Percentiles rank a stretch among this genome's conserved stretches.
phyloP scores from a whole-genome alignment of 2,888 invertebrate genomes.

The Tenthredo distinguenda region DNA sequence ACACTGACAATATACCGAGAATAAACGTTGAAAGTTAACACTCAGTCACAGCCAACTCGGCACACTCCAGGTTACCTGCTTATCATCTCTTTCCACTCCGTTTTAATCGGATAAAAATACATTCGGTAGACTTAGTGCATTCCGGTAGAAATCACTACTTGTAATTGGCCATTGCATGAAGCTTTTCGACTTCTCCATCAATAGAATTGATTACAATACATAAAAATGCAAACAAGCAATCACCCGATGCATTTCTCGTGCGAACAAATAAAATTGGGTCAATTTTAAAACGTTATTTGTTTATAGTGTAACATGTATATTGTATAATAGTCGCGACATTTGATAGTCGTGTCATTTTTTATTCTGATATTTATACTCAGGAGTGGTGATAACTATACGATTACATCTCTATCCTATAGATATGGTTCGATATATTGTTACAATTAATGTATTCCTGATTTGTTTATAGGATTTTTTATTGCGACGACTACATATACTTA shows the following conservation, averaged over 20 bases:
- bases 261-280: not conserved
- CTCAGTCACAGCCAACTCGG: no score
- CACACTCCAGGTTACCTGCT: not conserved
- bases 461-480: not conserved
- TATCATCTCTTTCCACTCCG: not conserved
- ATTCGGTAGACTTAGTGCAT: not conserved
- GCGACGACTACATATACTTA: not conserved
- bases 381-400: not conserved
- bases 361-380: not conserved
- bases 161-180: not conserved
- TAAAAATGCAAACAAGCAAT: not conserved
- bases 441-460: not conserved
- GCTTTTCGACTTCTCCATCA: not conserved
- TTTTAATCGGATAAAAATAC: not conserved
- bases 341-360: not conserved
- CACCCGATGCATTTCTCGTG: not conserved
- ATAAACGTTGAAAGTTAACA: no score
- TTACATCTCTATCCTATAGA: not conserved
- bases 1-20: not conserved
- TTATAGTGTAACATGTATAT: not conserved
- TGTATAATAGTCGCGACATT: not conserved
- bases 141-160: not conserved
- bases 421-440: not conserved
- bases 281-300: not conserved
- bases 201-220: not conserved